Percentiles rank a stretch among this genome's conserved stretches.
phyloP scores from a whole-genome alignment of 1,140 invertebrate genomes.

The Pollicipes pollicipes region DNA sequence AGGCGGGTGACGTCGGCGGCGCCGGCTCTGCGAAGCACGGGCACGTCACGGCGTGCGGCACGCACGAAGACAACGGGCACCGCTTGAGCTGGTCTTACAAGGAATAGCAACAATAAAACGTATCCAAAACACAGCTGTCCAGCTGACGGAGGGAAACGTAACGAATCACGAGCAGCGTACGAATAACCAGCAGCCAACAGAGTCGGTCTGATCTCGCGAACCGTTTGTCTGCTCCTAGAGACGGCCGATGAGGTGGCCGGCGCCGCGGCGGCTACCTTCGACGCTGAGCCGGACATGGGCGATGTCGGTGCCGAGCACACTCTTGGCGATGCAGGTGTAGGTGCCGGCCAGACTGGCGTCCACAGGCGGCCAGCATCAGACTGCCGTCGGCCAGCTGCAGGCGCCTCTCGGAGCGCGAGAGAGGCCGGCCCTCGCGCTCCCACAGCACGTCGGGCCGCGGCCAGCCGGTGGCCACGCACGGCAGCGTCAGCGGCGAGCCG shows the following conservation, averaged over 20 bases:
- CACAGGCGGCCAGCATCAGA: neutral
- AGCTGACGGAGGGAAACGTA: too few species aligned
- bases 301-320: constrained; percentile 19
- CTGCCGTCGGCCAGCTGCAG: neutral
- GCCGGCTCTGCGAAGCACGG: neutral
- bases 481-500: constrained; percentile 15
- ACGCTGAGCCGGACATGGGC: constrained; percentile 12
- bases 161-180: too few species aligned
- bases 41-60: too few species aligned
- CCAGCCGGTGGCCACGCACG: constrained; percentile 18
- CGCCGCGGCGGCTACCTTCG: too few species aligned
- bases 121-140: too few species aligned
- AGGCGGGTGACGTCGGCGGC: neutral
- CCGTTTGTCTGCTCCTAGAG: too few species aligned
- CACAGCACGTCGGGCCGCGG: constrained; percentile 25
- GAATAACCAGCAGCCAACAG: too few species aligned
- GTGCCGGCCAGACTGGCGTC: constrained; percentile 10
- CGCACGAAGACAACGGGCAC: too few species aligned
- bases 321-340: constrained; percentile 22
- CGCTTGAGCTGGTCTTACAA: too few species aligned
- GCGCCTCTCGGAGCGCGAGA: neutral
- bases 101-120: too few species aligned
- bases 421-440: constrained; percentile 21
- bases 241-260: too few species aligned
- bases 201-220: too few species aligned